Percentiles rank a stretch among this genome's conserved stretches.
phyloP scores from a whole-genome alignment of 2,797 vertebrate genomes.

The Anguilla pacifica region DNA sequence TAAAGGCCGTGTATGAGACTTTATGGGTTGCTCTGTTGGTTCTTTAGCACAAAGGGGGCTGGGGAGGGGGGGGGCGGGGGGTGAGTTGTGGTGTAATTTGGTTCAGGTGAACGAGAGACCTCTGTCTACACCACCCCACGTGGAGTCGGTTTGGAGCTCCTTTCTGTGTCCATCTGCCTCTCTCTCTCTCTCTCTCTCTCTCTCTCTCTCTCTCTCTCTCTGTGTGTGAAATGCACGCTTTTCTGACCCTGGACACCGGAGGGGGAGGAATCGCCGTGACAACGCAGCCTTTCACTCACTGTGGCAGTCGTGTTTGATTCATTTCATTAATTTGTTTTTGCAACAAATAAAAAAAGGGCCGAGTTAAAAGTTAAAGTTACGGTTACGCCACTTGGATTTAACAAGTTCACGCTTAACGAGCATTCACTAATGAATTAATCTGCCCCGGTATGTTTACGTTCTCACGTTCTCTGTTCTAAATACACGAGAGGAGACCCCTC shows the following conservation, averaged over 20 bases:
- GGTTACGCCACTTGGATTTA: no score
- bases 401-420: not conserved
- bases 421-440: not conserved
- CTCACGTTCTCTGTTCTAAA: not conserved
- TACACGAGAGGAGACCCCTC: not conserved
- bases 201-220: conserved; percentile 30
- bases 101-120: not conserved
- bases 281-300: not conserved
- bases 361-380: not conserved
- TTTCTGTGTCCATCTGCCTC: not conserved
- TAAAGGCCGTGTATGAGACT: not conserved
- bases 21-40: not conserved
- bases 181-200: conserved; percentile 33
- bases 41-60: not conserved
- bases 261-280: not conserved
- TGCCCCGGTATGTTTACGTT: not conserved
- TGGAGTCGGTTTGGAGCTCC: not conserved
- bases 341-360: not conserved
- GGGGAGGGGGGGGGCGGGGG: not conserved
- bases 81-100: not conserved
- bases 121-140: not conserved
- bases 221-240: not conserved
- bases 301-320: not conserved
- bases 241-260: not conserved
- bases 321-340: not conserved